Conservation (phyloP, 1,140 invertebrate species). For the Coptotermes formosanus region DNA sequence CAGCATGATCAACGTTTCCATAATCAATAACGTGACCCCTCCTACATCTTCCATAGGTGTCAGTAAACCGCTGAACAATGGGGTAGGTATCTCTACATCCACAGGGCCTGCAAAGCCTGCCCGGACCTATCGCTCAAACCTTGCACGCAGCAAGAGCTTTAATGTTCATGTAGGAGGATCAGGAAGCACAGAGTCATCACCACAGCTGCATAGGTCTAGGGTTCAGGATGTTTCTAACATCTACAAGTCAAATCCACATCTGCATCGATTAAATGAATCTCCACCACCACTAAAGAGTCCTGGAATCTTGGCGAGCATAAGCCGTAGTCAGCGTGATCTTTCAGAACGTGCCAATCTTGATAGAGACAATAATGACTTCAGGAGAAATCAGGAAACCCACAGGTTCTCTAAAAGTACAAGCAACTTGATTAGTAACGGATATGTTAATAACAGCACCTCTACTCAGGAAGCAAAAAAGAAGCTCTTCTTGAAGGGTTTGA, state of each 20-base stretch:
- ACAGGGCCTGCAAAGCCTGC: constrained; percentile 68
- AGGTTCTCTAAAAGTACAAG: constrained; percentile 56
- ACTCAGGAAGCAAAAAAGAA: constrained; percentile 59
- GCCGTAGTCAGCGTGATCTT: constrained; percentile 73
- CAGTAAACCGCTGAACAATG: constrained; percentile 45
- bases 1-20: constrained; percentile 73
- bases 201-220: not conserved
- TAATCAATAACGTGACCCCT: constrained; percentile 61
- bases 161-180: constrained; percentile 65
- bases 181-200: constrained; percentile 28
- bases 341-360: constrained; percentile 42
- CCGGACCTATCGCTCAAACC: constrained; percentile 65
- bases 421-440: constrained; percentile 46
- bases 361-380: constrained; percentile 23
- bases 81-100: constrained; percentile 40
- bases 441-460: constrained; percentile 42
- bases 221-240: constrained; percentile 45
- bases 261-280: constrained; percentile 65
- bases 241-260: constrained; percentile 74
- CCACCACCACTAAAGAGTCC: constrained; percentile 77
- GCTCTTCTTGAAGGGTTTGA: constrained; percentile 67
- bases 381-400: constrained; percentile 52
- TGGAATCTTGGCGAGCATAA: constrained; percentile 78
- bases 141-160: constrained; percentile 81
- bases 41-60: constrained; percentile 37